Conservation (phyloP, 2,888 invertebrate genomes). For the Cotesia congregata region DNA sequence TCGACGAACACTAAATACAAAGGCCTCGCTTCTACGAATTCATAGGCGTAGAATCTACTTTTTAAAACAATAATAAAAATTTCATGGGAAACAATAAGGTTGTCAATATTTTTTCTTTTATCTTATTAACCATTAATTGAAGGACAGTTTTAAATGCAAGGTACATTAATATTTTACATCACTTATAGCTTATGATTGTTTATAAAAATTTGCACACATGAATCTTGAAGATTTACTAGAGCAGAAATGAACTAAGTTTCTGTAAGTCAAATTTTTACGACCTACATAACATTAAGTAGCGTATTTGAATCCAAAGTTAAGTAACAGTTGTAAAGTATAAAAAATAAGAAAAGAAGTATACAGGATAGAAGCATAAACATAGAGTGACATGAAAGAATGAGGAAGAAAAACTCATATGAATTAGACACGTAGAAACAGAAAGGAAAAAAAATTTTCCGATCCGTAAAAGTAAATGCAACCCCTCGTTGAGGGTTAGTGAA, state of each 20-base stretch:
- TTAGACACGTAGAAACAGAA: constrained; percentile 20
- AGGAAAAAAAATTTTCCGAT: constrained; percentile 48
- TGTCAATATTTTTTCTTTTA: background rate
- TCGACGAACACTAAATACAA: constrained; percentile 50
- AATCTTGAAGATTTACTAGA: too few relatives aligned
- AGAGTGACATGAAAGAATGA: background rate
- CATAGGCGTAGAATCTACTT: constrained; percentile 59
- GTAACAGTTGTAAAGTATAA: background rate
- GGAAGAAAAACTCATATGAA: constrained; percentile 7
- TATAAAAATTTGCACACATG: too few relatives aligned
- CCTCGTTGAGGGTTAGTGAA: constrained; percentile 43
- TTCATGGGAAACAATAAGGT: background rate
- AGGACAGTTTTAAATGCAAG: too few relatives aligned
- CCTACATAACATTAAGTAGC: background rate
- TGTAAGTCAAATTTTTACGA: background rate
- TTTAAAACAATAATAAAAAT: constrained; percentile 37
- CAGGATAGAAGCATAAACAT: background rate
- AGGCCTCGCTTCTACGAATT: constrained; percentile 60
- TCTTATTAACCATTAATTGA: too few relatives aligned
- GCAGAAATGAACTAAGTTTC: too few relatives aligned
- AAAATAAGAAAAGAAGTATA: background rate
- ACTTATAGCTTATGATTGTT: too few relatives aligned
- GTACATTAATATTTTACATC: too few relatives aligned
- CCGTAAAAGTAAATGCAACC: constrained; percentile 43
- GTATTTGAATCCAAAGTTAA: background rate